Evolutionary conservation across 2,797 vertebrate genomes (phyloP).

Genomic region (Bovichtus diacanthus): DNA sequence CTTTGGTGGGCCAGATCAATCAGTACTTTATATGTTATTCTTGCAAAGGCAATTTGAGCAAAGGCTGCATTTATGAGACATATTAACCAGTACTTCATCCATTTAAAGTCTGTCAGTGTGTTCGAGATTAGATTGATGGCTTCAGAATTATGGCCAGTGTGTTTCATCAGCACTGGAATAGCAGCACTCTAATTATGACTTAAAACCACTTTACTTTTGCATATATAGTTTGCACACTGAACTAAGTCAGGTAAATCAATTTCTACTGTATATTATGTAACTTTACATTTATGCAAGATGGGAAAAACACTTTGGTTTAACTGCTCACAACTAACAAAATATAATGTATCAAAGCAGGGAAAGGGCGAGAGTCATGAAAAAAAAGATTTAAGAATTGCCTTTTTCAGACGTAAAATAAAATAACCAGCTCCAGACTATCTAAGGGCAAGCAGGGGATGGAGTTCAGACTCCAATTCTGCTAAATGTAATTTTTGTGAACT

Average conservation of each 20-base stretch:
- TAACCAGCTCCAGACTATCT: not conserved
- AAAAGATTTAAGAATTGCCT: slow-evolving; percentile 18
- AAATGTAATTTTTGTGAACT: slow-evolving; percentile 6
- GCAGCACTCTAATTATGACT: not conserved
- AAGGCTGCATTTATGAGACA: not conserved
- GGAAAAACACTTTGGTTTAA: not conserved
- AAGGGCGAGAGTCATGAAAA: not conserved
- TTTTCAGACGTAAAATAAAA: slow-evolving; percentile 1
- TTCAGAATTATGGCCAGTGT: not conserved
- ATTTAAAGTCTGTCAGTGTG: not conserved
- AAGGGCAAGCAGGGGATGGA: not conserved
- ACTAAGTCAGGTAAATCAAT: not conserved
- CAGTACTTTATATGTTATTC: slow-evolving; percentile 6
- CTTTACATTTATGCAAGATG: not conserved
- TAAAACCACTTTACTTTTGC: not conserved
- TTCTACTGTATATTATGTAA: not conserved
- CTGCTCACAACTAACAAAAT: slow-evolving; percentile 21
- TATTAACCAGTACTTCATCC: not conserved
- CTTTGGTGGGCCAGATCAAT: slow-evolving; percentile 10
- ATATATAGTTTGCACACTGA: not conserved
- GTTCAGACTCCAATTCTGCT: not conserved
- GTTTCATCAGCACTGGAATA: not conserved
- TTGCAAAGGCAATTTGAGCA: not conserved
- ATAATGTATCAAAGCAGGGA: not conserved
- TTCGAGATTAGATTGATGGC: not conserved